phyloP scores from a whole-genome alignment of 2,888 invertebrate species.

The Cryptops parisi region DNA sequence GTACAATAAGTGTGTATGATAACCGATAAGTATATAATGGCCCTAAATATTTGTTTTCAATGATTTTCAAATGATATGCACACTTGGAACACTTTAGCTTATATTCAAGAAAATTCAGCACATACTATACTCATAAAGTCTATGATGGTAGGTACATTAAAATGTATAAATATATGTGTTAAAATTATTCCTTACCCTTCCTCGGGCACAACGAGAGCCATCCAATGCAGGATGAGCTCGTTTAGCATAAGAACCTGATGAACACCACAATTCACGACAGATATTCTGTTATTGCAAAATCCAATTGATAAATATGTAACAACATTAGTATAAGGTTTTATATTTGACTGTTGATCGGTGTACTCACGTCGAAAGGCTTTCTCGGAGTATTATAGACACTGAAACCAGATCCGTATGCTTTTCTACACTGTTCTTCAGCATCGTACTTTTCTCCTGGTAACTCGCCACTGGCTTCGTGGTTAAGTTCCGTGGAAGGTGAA shows the following conservation, averaged over 20 bases:
- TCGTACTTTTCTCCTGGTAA: constrained; percentile 5
- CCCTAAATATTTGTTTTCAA: too few species aligned
- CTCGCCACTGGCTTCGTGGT: background rate
- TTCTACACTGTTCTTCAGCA: background rate
- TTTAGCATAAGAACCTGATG: constrained; percentile 28
- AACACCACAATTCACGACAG: constrained; percentile 30
- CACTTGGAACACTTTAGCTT: too few species aligned
- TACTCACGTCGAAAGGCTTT: background rate
- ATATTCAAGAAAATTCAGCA: too few species aligned
- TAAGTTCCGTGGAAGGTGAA: background rate
- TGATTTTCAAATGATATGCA: too few species aligned
- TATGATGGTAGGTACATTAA: too few species aligned
- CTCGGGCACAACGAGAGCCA: constrained; percentile 27
- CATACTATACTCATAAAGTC: too few species aligned
- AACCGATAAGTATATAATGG: too few species aligned
- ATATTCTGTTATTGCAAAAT: constrained; percentile 23
- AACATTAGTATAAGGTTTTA: background rate
- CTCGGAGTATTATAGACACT: background rate
- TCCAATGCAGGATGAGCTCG: constrained; percentile 31
- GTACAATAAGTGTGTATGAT: too few species aligned
- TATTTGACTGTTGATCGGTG: background rate
- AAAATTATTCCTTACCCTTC: constrained; percentile 2
- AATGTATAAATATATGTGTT: too few species aligned
- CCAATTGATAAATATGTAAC: background rate
- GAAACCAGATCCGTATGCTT: background rate